Base-by-base conservation (phyloP, 2,113 vertebrate species). In the Glaucidium brasilianum region DNA sequence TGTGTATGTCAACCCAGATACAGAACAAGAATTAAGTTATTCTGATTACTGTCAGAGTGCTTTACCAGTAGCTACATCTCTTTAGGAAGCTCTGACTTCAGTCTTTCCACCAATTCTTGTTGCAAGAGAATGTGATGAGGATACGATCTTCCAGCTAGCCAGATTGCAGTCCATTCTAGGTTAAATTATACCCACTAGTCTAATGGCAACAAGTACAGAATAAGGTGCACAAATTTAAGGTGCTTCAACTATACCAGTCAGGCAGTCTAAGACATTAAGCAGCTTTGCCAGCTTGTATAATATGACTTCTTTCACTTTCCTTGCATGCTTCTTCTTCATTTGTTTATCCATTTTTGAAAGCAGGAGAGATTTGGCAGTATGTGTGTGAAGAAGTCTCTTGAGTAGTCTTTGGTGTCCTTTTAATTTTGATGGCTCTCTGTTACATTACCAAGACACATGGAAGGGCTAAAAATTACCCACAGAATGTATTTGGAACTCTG, bases 21-120 rank as follows among this genome's bases (percentile, higher is more conserved):
- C 0, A 72, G 39, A 82, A 8, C 34, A 66, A 49, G n/a, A 72
- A 34, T 88, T 67, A 76, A 41, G 26, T 17, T 74, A 5, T 55
- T 85, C 9, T 43, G 15, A 37, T 75, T 6, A 4, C 25, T 76
- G 6, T 77, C 43, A 66, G 60, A 72, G 37, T 39, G 9, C 15
- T 81, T 23, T 72, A 0, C 39, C 15, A 49, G 39, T 5, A 79
- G 0, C 39, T 59, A 0, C 26, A n/a, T 34, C 22, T 63, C 17
- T 58, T 90, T 23, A 18, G 19, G 18, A 71, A 85, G n/a, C 3
- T 3, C 20, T 25, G 19, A 19, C 5, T 11, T 73, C 32, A 81
- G 13, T 7, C 34, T 49, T 81, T 75, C 35, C 15, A 18, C 20
- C 18, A 15, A 1, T 43, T 75, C 37, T 11, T 75, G 4, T 90